These are phyloP conservation scores for Cheilosia impressa DNA, from an alignment of 2,888 invertebrate species.

Conservation along the genomic window DNA sequence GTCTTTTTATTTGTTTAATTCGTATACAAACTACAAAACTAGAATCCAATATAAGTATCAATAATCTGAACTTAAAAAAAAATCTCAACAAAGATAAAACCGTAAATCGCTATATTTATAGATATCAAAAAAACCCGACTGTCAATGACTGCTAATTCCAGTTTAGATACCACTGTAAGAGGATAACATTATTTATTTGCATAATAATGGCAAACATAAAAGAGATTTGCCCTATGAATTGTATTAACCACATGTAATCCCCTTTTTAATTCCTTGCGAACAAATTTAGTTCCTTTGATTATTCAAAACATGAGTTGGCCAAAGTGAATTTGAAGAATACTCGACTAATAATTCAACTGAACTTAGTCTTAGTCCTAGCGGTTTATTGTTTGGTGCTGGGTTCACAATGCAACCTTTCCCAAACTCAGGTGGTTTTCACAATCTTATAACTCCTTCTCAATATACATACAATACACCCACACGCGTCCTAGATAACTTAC, in stretches of 20 bases:
- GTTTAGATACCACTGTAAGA: neutral
- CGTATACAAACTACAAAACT: no score
- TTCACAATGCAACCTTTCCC: constrained; percentile 40
- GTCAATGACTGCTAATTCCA: no score
- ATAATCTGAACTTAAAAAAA: no score
- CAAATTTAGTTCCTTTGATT: constrained; percentile 18
- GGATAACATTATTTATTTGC: no score
- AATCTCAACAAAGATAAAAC: no score
- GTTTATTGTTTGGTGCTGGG: neutral
- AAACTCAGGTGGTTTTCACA: constrained; percentile 53
- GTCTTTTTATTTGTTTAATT: no score
- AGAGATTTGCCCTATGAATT: neutral
- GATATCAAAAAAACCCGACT: neutral
- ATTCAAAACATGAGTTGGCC: neutral
- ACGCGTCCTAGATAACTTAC: constrained; percentile 59
- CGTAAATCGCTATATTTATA: neutral
- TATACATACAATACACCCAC: constrained; percentile 24
- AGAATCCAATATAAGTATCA: no score
- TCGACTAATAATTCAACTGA: constrained; percentile 13
- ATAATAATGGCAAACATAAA: neutral
- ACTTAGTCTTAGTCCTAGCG: neutral
- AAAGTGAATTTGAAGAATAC: constrained; percentile 7
- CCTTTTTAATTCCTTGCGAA: neutral
- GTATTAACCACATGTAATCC: neutral
- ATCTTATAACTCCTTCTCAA: constrained; percentile 61